Evolutionary conservation across 2,888 invertebrate genomes (phyloP).

Genomic region (Aplocera efformata): DNA sequence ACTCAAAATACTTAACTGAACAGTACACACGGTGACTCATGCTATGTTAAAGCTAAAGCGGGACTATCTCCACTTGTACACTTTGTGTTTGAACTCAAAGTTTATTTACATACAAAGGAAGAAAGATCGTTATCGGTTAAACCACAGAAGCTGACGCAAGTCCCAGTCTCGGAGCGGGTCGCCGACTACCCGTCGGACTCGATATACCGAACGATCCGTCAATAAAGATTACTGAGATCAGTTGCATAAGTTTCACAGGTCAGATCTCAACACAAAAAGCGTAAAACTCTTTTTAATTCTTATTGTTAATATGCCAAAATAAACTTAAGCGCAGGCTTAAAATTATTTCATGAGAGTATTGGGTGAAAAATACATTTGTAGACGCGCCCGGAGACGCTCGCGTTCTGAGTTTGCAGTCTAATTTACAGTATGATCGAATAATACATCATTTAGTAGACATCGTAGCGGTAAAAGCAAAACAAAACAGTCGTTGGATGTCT

Average conservation of each 20-base stretch:
- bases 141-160: conserved; percentile 47
- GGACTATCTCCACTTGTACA: conserved; percentile 43
- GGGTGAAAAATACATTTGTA: conserved; percentile 80
- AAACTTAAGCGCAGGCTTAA: conserved; percentile 69
- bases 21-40: conserved; percentile 66
- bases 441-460: conserved; percentile 73
- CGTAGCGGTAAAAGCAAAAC: conserved; percentile 80
- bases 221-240: conserved; percentile 51
- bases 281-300: conserved; percentile 52
- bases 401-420: conserved; percentile 53
- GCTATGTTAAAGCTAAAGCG: conserved; percentile 65
- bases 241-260: conserved; percentile 54
- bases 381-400: conserved; percentile 59
- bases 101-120: conserved; percentile 34
- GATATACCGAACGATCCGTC: conserved; percentile 5
- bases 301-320: conserved; percentile 73
- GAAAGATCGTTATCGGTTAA: conserved; percentile 24
- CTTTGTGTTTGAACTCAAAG: conserved; percentile 34
- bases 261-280: conserved; percentile 73
- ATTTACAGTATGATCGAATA: conserved; percentile 59
- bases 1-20: conserved; percentile 51
- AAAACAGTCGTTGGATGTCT: conserved; percentile 70
- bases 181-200: conserved; percentile 35
- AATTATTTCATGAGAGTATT: conserved; percentile 71
- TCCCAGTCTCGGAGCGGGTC: conserved; percentile 52